Conservation (phyloP, 2,113 vertebrate genomes). For the Catharus bicknelli region DNA sequence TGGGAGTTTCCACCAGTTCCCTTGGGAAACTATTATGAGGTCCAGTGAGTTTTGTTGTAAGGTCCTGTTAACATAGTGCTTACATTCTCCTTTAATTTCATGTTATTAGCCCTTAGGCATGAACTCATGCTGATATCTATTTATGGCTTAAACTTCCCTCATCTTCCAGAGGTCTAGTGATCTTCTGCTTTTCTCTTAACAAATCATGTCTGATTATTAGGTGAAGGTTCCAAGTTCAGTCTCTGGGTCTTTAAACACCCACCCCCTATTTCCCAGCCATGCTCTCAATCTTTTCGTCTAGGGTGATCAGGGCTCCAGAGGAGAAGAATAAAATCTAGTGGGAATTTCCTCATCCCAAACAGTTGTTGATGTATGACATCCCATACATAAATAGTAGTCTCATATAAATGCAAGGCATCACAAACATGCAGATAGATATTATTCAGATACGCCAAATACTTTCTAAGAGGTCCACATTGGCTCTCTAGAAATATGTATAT, state of each 20-base stretch:
- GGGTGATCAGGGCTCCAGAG: neutral
- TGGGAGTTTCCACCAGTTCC: conserved; percentile 6
- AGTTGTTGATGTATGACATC: neutral
- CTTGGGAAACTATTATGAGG: conserved; percentile 12
- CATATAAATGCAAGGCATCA: neutral
- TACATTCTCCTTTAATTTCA: conserved; percentile 29
- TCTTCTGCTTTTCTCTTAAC: neutral
- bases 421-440: neutral
- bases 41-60: neutral
- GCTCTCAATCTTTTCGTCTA: neutral
- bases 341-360: neutral
- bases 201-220: neutral
- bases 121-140: neutral
- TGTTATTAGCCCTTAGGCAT: neutral
- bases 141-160: conserved; percentile 1
- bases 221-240: neutral
- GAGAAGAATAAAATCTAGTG: neutral
- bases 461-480: accelerated
- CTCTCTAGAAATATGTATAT: neutral
- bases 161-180: neutral
- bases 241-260: neutral
- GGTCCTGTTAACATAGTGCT: neutral
- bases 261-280: accelerated
- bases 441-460: neutral
- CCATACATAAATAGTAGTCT: neutral